A percentile compares a stretch with the other conserved stretches of the same genome.
Conservation (phyloP, 2,888 invertebrate species). For the Temnothorax ravouxi region DNA sequence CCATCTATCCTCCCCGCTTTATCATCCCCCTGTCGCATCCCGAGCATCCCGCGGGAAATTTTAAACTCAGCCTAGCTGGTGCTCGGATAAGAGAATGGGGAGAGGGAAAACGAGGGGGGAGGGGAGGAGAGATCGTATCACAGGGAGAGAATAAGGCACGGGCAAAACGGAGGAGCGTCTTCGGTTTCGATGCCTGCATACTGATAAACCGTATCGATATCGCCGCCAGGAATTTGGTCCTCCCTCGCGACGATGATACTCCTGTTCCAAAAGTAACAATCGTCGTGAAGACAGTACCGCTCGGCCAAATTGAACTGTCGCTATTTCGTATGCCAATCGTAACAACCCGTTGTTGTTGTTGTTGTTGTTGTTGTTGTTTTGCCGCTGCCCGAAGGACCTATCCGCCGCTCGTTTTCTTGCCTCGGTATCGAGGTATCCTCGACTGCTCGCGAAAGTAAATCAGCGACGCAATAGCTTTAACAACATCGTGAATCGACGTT, state of each 20-base stretch:
- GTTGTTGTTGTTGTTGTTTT: constrained; percentile 39
- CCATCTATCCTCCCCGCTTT: constrained; percentile 50
- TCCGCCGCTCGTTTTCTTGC: constrained; percentile 26
- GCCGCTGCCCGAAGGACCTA: background rate
- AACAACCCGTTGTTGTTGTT: constrained; percentile 16
- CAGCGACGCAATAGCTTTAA: constrained; percentile 20
- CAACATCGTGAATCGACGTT: constrained; percentile 26
- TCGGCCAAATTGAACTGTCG: constrained; percentile 51
- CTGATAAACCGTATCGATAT: constrained; percentile 63
- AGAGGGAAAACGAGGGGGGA: background rate
- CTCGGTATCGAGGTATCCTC: background rate
- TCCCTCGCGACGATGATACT: constrained; percentile 44
- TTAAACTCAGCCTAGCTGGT: constrained; percentile 70
- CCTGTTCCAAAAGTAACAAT: constrained; percentile 41
- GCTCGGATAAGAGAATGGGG: background rate
- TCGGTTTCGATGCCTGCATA: constrained; percentile 64
- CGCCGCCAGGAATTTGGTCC: constrained; percentile 46
- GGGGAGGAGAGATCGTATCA: constrained; percentile 25
- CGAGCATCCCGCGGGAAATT: constrained; percentile 73
- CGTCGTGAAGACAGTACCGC: constrained; percentile 49
- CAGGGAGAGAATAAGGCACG: constrained; percentile 33
- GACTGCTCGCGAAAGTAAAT: background rate
- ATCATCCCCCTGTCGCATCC: constrained; percentile 39
- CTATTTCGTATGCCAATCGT: constrained; percentile 50
- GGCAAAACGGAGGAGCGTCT: constrained; percentile 53